A percentile compares a stretch with the other conserved stretches of the same genome.
Evolutionary conservation across 1,140 invertebrate species (phyloP).

Genomic region (Lepidurus arcticus): DNA sequence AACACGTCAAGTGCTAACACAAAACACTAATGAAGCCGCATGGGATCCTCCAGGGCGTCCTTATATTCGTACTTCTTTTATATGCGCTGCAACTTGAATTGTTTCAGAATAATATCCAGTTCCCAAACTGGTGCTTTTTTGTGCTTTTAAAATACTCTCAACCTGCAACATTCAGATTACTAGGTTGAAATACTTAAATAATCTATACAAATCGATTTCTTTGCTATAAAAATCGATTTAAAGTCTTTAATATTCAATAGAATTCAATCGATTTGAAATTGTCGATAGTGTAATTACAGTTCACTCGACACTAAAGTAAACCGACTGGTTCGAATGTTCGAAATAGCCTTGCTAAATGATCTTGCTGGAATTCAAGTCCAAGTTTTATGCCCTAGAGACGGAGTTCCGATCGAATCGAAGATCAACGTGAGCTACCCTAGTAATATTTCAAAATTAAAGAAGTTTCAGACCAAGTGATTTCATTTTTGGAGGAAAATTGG

Average conservation of each 20-base stretch:
- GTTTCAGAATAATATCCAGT: neutral
- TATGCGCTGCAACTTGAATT: neutral
- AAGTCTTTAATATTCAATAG: neutral
- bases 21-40: conserved; percentile 14
- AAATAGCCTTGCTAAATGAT: too few relatives aligned
- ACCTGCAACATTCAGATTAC: too few relatives aligned
- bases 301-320: too few relatives aligned
- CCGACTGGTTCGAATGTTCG: too few relatives aligned
- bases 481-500: neutral
- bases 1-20: conserved; percentile 3
- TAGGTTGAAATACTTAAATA: neutral
- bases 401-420: too few relatives aligned
- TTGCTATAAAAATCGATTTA: neutral
- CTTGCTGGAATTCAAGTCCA: too few relatives aligned
- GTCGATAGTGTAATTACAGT: too few relatives aligned
- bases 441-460: too few relatives aligned
- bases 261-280: neutral
- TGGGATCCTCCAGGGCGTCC: neutral
- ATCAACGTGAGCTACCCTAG: too few relatives aligned
- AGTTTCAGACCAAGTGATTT: neutral
- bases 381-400: too few relatives aligned
- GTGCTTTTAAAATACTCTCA: too few relatives aligned
- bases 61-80: neutral
- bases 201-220: neutral
- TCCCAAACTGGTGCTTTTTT: neutral